phyloP scores from a whole-genome alignment of 2,113 vertebrate species.

The Ascaphus truei region DNA sequence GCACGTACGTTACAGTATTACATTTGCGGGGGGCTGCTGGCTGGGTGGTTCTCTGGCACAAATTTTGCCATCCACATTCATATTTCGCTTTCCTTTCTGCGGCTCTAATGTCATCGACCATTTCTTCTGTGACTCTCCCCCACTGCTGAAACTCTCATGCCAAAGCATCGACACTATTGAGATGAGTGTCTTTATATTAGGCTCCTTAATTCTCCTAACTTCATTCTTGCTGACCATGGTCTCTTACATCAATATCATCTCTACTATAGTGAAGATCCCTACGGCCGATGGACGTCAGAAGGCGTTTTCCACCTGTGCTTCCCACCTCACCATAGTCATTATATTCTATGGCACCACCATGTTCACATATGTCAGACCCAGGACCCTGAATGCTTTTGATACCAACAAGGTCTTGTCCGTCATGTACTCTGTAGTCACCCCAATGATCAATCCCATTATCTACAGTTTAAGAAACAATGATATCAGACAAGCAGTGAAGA shows the following conservation, averaged over 20 bases:
- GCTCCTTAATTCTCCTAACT: neutral
- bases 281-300: slow-evolving; percentile 2
- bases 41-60: neutral
- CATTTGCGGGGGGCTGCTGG: neutral
- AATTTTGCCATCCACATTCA: neutral
- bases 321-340: slow-evolving; percentile 7
- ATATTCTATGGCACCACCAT: slow-evolving; percentile 14
- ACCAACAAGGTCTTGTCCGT: slow-evolving; percentile 3
- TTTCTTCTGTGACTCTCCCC: slow-evolving; percentile 14
- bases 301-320: slow-evolving; percentile 10
- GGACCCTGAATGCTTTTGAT: neutral
- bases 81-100: neutral
- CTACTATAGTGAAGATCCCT: slow-evolving; percentile 2
- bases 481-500: slow-evolving; percentile 8
- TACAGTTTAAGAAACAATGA: slow-evolving; percentile 18
- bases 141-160: neutral
- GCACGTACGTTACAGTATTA: no score
- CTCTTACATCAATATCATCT: slow-evolving; percentile 3
- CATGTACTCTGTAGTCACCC: slow-evolving; percentile 9
- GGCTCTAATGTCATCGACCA: slow-evolving; percentile 1
- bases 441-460: slow-evolving; percentile 16
- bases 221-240: neutral
- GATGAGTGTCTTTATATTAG: neutral
- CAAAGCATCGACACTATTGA: neutral
- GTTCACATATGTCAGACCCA: slow-evolving; percentile 6